Evolutionary conservation across 53 echinoderm and acorn worm species (phyloP).

Genomic region (Holothuria scabra): DNA sequence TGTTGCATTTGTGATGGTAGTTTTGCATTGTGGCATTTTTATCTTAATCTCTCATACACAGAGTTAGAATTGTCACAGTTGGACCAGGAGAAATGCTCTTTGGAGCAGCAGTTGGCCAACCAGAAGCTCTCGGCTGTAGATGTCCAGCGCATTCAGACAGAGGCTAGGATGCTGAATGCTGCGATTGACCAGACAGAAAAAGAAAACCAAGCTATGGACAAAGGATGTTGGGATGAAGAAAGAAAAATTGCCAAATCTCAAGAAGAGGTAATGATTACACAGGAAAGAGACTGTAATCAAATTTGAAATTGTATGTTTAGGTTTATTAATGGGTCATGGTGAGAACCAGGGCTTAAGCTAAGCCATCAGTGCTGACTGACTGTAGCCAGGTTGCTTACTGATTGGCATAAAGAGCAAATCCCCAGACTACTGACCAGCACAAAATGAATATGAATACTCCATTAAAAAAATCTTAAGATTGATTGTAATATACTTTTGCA

Average conservation of each 20-base stretch:
- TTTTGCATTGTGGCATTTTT: not conserved
- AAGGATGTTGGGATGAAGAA: constrained; percentile 92
- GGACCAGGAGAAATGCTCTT: constrained; percentile 47
- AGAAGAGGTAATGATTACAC: constrained; percentile 62
- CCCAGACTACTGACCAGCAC: too few relatives aligned
- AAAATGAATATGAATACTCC: too few relatives aligned
- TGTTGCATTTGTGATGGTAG: not conserved
- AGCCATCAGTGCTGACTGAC: too few relatives aligned
- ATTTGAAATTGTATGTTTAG: too few relatives aligned
- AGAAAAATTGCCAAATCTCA: constrained; percentile 86
- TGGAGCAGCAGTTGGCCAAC: constrained; percentile 74
- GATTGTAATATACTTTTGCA: too few relatives aligned
- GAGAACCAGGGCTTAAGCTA: too few relatives aligned
- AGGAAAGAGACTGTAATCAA: too few relatives aligned
- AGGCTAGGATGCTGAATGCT: constrained; percentile 78
- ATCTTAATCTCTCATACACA: constrained; percentile 24
- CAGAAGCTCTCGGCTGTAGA: constrained; percentile 90
- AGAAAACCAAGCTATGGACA: constrained; percentile 82
- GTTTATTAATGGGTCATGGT: too few relatives aligned
- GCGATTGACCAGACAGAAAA: constrained; percentile 77
- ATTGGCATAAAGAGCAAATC: too few relatives aligned
- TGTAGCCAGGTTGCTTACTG: too few relatives aligned
- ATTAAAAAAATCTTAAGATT: too few relatives aligned
- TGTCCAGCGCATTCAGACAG: constrained; percentile 86
- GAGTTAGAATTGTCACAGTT: constrained; percentile 76